Percentiles rank a stretch among this genome's conserved stretches.
Conservation (phyloP, 2,797 vertebrate genomes). For the Myiothlypis coronata region DNA sequence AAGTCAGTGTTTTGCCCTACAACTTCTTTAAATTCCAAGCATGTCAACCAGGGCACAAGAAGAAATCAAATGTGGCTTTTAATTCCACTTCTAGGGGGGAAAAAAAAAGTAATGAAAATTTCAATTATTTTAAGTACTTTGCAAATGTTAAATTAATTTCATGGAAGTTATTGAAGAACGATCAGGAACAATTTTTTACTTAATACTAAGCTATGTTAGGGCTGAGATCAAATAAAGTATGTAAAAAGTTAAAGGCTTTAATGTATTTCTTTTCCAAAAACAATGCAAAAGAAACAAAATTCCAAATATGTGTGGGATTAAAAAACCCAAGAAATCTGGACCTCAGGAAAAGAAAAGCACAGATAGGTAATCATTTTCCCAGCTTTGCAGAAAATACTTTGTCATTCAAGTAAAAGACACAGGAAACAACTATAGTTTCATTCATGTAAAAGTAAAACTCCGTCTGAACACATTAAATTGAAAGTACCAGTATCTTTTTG, state of each 20-base stretch:
- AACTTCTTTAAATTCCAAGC: neutral
- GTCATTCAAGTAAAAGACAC: neutral
- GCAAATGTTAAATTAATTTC: neutral
- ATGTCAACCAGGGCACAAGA: neutral
- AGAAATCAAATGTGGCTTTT: neutral
- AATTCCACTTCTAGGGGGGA: rapidly evolving
- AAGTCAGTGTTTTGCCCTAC: neutral
- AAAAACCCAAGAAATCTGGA: neutral
- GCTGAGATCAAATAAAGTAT: neutral
- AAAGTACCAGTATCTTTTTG: neutral
- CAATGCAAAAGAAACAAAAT: neutral
- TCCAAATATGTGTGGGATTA: neutral
- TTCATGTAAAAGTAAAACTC: neutral
- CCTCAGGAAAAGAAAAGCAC: neutral
- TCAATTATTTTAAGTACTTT: neutral
- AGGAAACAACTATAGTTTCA: neutral
- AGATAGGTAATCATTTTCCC: neutral
- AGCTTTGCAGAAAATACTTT: neutral
- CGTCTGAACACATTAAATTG: neutral
- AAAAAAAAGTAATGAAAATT: neutral
- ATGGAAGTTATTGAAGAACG: neutral
- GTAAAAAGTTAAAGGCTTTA: neutral
- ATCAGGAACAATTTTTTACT: neutral
- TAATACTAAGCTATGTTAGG: neutral
- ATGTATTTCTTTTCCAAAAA: neutral